Conservation (phyloP, 2,113 vertebrate genomes). For the Aptenodytes forsteri region DNA sequence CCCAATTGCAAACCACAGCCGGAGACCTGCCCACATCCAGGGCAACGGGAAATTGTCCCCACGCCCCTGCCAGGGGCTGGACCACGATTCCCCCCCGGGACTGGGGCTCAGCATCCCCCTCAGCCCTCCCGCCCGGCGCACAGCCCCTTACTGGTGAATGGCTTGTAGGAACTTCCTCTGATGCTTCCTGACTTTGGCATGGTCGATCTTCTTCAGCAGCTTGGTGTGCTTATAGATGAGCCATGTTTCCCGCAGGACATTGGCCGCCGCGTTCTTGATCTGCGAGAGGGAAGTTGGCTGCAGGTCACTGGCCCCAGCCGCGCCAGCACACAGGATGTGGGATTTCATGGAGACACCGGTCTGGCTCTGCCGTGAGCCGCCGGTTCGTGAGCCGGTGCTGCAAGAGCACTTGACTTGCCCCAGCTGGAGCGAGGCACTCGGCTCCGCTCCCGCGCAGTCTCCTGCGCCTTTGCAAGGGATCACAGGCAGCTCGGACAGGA, state of each 20-base stretch:
- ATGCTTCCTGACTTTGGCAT: slow-evolving; percentile 94
- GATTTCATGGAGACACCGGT: not conserved
- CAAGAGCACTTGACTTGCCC: not conserved
- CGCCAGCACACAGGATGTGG: not conserved
- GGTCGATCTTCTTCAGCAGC: slow-evolving; percentile 95
- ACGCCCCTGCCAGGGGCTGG: not conserved
- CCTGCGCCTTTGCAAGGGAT: not conserved
- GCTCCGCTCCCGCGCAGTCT: rapidly evolving
- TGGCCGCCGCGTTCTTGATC: slow-evolving; percentile 98
- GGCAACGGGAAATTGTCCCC: not conserved
- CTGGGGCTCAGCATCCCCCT: not conserved
- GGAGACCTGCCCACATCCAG: not conserved
- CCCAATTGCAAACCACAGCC: not conserved
- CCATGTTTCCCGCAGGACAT: slow-evolving; percentile 96
- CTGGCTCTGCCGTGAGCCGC: not conserved
- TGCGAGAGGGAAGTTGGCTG: slow-evolving; percentile 48
- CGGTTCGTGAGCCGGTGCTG: not conserved
- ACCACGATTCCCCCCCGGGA: too few species aligned
- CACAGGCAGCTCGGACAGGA: not conserved
- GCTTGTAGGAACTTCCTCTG: slow-evolving; percentile 98
- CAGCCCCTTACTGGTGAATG: slow-evolving; percentile 92
- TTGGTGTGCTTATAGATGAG: slow-evolving; percentile 99
- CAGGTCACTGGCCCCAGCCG: not conserved
- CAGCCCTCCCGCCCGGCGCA: rapidly evolving
- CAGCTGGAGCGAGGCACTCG: not conserved